phyloP scores from a whole-genome alignment of 2,797 vertebrate genomes.

The Kryptolebias ocellatus region DNA sequence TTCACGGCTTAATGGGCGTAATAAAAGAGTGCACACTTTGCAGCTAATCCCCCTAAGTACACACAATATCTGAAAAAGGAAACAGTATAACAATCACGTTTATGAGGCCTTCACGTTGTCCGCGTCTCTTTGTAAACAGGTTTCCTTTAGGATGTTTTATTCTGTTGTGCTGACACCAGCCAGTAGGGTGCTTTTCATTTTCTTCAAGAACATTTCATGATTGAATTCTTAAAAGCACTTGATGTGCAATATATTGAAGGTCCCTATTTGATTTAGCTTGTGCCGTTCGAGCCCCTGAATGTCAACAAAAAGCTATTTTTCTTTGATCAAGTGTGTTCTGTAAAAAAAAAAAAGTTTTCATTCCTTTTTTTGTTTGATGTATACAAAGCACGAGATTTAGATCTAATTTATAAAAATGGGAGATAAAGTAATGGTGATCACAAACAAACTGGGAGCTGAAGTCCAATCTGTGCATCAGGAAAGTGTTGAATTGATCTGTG shows the following conservation, averaged over 20 bases:
- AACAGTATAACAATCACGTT: constrained; percentile 48
- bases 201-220: constrained; percentile 10
- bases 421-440: constrained; percentile 36
- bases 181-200: background rate
- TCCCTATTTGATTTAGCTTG: background rate
- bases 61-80: constrained; percentile 44
- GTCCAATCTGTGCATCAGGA: constrained; percentile 43
- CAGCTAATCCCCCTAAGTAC: constrained; percentile 61
- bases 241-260: background rate
- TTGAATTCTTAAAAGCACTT: constrained; percentile 6
- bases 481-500: constrained; percentile 59
- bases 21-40: constrained; percentile 42
- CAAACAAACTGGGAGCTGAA: constrained; percentile 11
- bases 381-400: constrained; percentile 29
- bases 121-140: constrained; percentile 17
- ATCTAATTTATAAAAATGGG: constrained; percentile 17
- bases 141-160: constrained; percentile 12
- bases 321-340: background rate
- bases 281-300: background rate
- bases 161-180: background rate
- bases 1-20: constrained; percentile 37
- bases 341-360: background rate
- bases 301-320: background rate
- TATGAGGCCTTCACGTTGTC: constrained; percentile 25
- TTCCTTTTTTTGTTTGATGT: constrained; percentile 2